Evolutionary conservation across 2,797 vertebrate species (phyloP).

Genomic region (Takifugu rubripes): DNA sequence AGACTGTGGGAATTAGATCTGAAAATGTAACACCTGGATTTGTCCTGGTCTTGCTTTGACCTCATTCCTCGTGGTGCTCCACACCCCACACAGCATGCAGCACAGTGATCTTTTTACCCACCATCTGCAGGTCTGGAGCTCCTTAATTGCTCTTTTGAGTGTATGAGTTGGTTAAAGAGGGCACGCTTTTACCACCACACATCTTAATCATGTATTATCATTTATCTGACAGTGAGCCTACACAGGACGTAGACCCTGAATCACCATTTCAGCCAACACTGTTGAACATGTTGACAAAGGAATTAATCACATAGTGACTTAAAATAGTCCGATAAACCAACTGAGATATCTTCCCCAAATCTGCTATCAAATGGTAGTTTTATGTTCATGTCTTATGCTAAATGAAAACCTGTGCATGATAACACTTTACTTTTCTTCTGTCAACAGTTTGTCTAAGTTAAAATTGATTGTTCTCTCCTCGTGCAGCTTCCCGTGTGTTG

Average conservation of each 20-base stretch:
- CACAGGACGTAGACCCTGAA: neutral
- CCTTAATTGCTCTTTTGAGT: constrained; percentile 36
- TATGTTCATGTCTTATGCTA: too few species aligned
- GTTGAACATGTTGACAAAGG: too few species aligned
- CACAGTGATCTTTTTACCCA: constrained; percentile 50
- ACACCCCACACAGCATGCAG: constrained; percentile 37
- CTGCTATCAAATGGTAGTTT: too few species aligned
- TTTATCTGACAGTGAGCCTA: neutral
- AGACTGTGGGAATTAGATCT: neutral
- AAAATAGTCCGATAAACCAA: too few species aligned
- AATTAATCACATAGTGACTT: too few species aligned
- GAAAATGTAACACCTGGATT: neutral
- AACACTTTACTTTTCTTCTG: too few species aligned
- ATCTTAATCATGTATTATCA: constrained; percentile 2
- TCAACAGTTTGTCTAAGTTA: too few species aligned
- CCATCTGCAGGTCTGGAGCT: constrained; percentile 25
- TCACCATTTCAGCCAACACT: too few species aligned
- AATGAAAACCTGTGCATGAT: too few species aligned
- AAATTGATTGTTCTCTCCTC: constrained; percentile 12
- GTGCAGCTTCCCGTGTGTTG: constrained; percentile 30
- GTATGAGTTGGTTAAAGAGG: constrained; percentile 38
- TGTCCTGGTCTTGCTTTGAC: neutral
- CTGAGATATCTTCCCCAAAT: too few species aligned
- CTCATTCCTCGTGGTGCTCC: neutral
- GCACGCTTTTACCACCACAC: neutral